Conservation (phyloP, 2,888 invertebrate species). For the Lochmaea crataegi region DNA sequence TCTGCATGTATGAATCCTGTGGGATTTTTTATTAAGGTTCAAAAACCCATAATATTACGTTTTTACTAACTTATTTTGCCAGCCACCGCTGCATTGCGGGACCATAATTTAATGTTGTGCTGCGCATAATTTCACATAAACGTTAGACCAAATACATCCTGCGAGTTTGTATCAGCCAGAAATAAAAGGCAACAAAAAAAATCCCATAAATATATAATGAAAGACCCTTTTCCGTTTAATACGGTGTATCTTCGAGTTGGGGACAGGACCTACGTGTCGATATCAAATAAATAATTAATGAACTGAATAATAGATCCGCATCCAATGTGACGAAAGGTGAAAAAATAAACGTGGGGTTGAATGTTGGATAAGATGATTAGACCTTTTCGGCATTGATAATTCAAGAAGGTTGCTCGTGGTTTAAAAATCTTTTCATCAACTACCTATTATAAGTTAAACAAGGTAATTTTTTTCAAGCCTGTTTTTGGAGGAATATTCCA, state of each 20-base stretch:
- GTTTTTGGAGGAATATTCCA: too few species aligned
- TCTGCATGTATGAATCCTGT: too few species aligned
- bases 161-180: background rate
- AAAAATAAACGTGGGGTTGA: conserved; percentile 4
- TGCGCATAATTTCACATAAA: background rate
- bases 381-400: background rate
- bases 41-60: background rate
- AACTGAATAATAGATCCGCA: conserved; percentile 24
- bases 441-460: background rate
- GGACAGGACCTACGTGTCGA: conserved; percentile 23
- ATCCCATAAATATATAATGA: conserved; percentile 21
- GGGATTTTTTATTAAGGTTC: background rate
- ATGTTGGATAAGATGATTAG: conserved; percentile 8
- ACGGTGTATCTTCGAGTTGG: background rate
- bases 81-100: background rate
- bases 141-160: background rate
- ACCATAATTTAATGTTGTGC: background rate
- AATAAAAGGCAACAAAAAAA: background rate
- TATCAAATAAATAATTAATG: conserved; percentile 28
- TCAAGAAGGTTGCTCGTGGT: background rate
- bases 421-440: background rate
- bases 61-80: background rate
- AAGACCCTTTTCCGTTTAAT: conserved; percentile 15
- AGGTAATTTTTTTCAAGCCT: too few species aligned
- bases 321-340: conserved; percentile 10